A percentile compares a stretch with the other conserved stretches of the same genome.
Evolutionary conservation across 2,797 vertebrate genomes (phyloP).

Genomic region (Sus cebifrons): DNA sequence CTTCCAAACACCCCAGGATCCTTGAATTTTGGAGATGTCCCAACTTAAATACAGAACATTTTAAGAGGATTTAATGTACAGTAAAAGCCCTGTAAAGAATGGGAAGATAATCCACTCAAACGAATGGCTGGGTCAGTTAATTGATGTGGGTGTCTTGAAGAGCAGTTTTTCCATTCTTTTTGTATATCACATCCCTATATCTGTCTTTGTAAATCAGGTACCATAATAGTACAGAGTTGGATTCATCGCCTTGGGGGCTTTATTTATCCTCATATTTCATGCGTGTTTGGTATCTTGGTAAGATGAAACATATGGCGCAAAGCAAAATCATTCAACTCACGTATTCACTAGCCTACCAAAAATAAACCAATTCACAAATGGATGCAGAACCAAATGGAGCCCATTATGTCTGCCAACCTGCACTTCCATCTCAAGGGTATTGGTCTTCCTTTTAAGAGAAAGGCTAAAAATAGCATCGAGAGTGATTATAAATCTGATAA

Average conservation of each 20-base stretch:
- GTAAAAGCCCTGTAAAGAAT: constrained; percentile 53
- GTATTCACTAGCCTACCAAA: constrained; percentile 46
- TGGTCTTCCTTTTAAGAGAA: constrained; percentile 49
- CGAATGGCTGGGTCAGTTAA: constrained; percentile 52
- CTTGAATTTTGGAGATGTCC: constrained; percentile 75
- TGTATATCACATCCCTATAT: constrained; percentile 14
- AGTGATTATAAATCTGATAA: constrained; percentile 59
- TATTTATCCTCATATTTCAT: constrained; percentile 61
- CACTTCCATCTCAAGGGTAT: background rate
- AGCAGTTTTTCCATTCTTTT: constrained; percentile 30
- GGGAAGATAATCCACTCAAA: constrained; percentile 67
- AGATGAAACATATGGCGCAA: constrained; percentile 60
- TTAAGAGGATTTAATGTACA: constrained; percentile 65
- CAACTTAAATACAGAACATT: constrained; percentile 72
- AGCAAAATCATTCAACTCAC: constrained; percentile 51
- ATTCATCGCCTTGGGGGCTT: constrained; percentile 51
- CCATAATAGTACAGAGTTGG: background rate
- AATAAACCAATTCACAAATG: constrained; percentile 55
- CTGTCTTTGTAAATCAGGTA: constrained; percentile 64
- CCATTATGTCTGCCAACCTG: constrained; percentile 40
- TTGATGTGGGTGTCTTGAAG: constrained; percentile 44
- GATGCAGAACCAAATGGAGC: constrained; percentile 47
- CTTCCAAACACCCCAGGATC: constrained; percentile 65
- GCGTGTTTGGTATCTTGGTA: constrained; percentile 60
- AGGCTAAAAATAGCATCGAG: constrained; percentile 2